These are phyloP conservation scores for Rhynchotus rufescens DNA, from an alignment of 2,797 vertebrate species.

Conservation along the genomic window DNA sequence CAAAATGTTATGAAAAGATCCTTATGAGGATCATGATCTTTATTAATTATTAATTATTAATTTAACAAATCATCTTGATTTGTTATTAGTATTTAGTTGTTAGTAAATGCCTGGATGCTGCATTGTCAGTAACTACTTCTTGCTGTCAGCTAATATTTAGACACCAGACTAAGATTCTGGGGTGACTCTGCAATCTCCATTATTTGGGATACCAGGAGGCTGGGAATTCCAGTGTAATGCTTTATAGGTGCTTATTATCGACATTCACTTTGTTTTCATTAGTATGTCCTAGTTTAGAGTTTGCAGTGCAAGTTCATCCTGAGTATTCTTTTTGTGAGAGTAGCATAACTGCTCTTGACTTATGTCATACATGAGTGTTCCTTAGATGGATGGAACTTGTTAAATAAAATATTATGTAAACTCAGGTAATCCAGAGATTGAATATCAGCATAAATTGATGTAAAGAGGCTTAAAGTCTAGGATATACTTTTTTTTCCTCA, in stretches of 20 bases:
- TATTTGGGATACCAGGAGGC: background rate
- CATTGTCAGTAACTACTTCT: background rate
- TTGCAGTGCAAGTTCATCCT: background rate
- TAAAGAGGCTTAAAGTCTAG: background rate
- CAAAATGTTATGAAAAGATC: background rate
- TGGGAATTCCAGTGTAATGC: background rate
- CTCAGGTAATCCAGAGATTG: background rate
- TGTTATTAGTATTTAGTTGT: background rate
- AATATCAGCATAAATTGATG: background rate
- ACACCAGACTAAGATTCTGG: background rate
- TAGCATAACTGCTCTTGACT: background rate
- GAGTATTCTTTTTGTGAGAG: background rate
- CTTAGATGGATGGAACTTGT: background rate
- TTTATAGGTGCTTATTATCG: background rate
- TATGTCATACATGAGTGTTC: background rate
- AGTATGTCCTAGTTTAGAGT: background rate
- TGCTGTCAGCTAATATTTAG: background rate
- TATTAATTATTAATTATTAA: background rate
- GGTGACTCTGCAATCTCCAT: background rate
- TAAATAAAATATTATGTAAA: background rate
- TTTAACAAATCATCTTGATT: background rate
- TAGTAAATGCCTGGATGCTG: background rate
- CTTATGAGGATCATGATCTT: background rate
- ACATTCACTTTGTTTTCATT: background rate
- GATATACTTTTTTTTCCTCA: background rate